Evolutionary conservation across 2,888 invertebrate genomes (phyloP), one percentile per base, ranked within the genome.

Genomic region (Megastigmus dorsalis): DNA sequence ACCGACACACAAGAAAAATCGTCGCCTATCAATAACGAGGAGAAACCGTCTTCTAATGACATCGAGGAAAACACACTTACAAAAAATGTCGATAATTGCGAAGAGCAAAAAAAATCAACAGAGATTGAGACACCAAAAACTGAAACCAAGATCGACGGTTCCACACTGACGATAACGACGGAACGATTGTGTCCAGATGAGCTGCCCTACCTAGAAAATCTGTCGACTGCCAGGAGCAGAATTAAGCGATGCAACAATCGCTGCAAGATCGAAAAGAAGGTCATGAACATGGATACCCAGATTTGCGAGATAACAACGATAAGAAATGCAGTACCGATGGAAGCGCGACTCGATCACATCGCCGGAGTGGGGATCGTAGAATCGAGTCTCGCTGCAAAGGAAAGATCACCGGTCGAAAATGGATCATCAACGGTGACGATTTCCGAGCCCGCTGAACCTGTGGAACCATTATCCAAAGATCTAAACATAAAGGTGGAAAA

Each of bases 361-460:
- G 63, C 82, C 2, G 84, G 85, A 0, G 87, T 86, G 2, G 87
- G 86, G 10, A 86, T 86, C 26, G 67, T 86, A 5, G 85, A 85
- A 62, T 79, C 79, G 4, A 52, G 57, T 54, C 4, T 41, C 1
- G 28, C 15, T 1, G 13, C 20, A 2, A 68, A 66, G 78, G 80
- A 55, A 65, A 18, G n/a, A 54, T 33, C 48, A 30, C 65, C 15
- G 59, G 52, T 28, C 4, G 30, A 72, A 33, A 52, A 59, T 33
- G 45, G 33, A 3, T 70, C 71, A 18, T 76, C 77, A 15, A 77
- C 77, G 3, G 81, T 85, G n/a, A 86, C 83, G 5, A 69, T 87
- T 7, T 81, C 80, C 3, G 87, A 87, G 54, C 84, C 86, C 0
- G 33, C 79, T 1, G 84, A 85, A 23, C 79, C 81, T 5, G 73